These are phyloP conservation scores for Lysiphlebus fabarum DNA, from an alignment of 1,140 invertebrate species.

Conservation along the genomic window DNA sequence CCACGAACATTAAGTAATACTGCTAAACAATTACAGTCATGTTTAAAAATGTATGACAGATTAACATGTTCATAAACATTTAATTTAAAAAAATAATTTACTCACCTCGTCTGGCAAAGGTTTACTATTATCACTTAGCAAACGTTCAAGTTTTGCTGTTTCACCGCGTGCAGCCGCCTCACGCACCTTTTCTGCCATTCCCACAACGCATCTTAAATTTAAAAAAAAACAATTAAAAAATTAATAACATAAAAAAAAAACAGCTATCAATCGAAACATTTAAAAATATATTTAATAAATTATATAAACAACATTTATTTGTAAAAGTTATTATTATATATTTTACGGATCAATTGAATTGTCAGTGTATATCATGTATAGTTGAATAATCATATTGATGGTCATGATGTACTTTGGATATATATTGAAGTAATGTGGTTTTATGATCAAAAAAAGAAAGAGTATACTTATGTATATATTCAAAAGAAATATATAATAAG, in stretches of 20 bases:
- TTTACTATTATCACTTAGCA: constrained; percentile 41
- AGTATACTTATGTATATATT: too few species aligned
- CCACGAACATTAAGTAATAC: neutral
- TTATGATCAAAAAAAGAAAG: too few species aligned
- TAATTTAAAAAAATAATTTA: constrained; percentile 12
- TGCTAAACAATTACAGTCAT: constrained; percentile 8
- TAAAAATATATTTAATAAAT: neutral
- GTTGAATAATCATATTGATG: neutral
- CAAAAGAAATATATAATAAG: too few species aligned
- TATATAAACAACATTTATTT: too few species aligned
- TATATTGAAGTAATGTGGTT: neutral
- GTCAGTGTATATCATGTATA: too few species aligned
- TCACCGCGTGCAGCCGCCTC: constrained; percentile 45
- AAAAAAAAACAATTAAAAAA: constrained; percentile 18
- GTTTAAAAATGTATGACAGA: neutral
- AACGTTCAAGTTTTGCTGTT: constrained; percentile 35
- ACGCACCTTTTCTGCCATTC: constrained; percentile 49
- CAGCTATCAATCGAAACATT: too few species aligned
- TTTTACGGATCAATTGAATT: too few species aligned
- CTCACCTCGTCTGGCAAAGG: constrained; percentile 42
- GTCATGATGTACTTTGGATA: neutral
- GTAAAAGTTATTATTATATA: too few species aligned
- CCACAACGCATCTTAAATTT: constrained; percentile 42
- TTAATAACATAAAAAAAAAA: constrained; percentile 1
- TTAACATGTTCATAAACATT: too few species aligned